Base-by-base conservation (phyloP, 1,140 invertebrate genomes). In the Drosophila tristis region DNA sequence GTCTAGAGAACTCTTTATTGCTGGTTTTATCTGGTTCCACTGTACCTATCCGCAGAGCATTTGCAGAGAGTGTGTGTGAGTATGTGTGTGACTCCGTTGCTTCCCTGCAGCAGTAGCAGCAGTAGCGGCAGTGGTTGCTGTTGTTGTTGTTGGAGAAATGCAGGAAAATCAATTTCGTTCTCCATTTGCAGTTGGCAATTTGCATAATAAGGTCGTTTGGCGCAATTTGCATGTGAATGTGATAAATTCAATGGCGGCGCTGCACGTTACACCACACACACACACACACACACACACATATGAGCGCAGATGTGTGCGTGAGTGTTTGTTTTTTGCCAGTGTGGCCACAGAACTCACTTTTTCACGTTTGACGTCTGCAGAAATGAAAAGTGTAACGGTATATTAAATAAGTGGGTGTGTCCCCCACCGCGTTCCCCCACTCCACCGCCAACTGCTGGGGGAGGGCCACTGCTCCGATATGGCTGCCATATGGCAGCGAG, bases 201-300 rank as follows among this genome's bases (percentile, higher is more conserved):
- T 91, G 90, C 90, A 91, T 91, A 91, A 91, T 91, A 91, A 91
- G 90, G 90, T 90, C 90, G 90, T 91, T 91, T 91, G 80, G 90
- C 86, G 71, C 90, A 91, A 91, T 91, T 91, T 91, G 90, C 90
- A 91, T 91, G 90, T 90, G 90, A 90, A 91, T 91, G 90, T 90
- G 81, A 91, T 91, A 91, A 91, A 91, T 91, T 91, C 82, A 90
- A 90, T 66, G 77, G 70, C 70, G 82, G 67, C 67, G 67, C 65
- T 77, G 62, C 66, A 75, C 71, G 57, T 74, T 64, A 74, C 63
- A 42, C 51, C 73, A 55, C 57, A 73, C 62, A 51, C 51, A 54
- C 42, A 44, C 16, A 50, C 65, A 67, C 35, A 56, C 16, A 59
- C 51, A 47, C 48, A 66, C 65, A 64, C 58, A 20, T 57, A 23